A percentile compares a stretch with the other conserved stretches of the same genome.
Evolutionary conservation across 1,140 invertebrate species (phyloP).

Genomic region (Drosophila leontia): DNA sequence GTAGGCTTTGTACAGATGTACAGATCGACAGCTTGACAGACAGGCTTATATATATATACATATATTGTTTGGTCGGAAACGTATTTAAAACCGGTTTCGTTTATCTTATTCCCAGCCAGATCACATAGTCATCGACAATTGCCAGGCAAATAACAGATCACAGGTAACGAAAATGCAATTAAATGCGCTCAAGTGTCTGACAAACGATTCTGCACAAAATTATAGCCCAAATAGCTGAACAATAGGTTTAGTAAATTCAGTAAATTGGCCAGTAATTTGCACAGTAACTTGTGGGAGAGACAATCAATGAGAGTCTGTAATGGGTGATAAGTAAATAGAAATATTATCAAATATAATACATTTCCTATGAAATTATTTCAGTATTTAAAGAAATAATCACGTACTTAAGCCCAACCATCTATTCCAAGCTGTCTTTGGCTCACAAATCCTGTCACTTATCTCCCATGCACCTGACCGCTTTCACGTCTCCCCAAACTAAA

Average conservation of each 20-base stretch:
- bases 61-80: constrained; percentile 38
- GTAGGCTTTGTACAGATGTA: constrained; percentile 9
- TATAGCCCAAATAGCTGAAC: constrained; percentile 20
- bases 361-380: neutral
- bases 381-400: no score
- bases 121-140: constrained; percentile 10
- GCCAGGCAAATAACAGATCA: constrained; percentile 33
- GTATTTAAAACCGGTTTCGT: constrained; percentile 67
- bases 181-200: constrained; percentile 17
- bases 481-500: constrained; percentile 60
- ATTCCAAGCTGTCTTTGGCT: constrained; percentile 14
- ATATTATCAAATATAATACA: neutral
- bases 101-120: constrained; percentile 11
- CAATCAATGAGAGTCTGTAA: neutral
- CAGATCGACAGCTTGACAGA: constrained; percentile 18
- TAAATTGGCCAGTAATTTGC: constrained; percentile 15
- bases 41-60: constrained; percentile 3
- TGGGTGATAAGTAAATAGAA: neutral
- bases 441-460: constrained; percentile 44
- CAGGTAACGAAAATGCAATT: constrained; percentile 48
- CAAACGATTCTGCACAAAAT: constrained; percentile 17
- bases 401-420: neutral
- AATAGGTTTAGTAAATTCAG: neutral
- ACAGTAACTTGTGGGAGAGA: neutral
- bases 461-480: constrained; percentile 38